Conservation (phyloP, 2,797 vertebrate genomes). For the Danio tinwini region DNA sequence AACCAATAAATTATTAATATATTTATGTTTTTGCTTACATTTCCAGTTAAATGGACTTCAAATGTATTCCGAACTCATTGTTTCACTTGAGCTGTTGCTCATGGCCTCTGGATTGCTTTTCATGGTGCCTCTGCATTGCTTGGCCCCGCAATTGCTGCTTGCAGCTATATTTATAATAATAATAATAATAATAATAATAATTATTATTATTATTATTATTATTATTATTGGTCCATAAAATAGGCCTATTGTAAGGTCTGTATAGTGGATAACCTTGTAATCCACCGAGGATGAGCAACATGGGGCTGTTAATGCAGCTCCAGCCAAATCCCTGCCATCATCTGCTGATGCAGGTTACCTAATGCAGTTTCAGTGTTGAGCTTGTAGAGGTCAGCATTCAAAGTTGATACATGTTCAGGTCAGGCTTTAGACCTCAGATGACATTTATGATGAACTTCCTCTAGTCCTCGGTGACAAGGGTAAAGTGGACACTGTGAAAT, state of each 20-base stretch:
- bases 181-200: no score
- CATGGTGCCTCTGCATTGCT: no score
- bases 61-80: no score
- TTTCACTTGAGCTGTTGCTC: no score
- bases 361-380: conserved; percentile 60
- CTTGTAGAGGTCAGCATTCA: conserved; percentile 32
- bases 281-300: conserved; percentile 40
- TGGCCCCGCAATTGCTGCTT: no score
- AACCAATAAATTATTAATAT: no score
- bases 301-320: conserved; percentile 44
- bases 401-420: conserved; percentile 49
- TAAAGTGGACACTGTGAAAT: conserved; percentile 26
- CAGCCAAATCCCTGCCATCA: conserved; percentile 52
- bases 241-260: conserved; percentile 10
- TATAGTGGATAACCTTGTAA: conserved; percentile 54
- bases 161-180: no score
- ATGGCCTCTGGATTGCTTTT: no score
- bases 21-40: no score
- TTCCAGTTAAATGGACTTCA: no score
- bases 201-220: not conserved
- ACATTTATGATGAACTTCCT: conserved; percentile 45
- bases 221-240: conserved; percentile 46
- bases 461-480: conserved; percentile 30
- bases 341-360: conserved; percentile 51
- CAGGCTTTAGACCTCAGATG: conserved; percentile 45